These are phyloP conservation scores for Chaenodraco wilsoni DNA, from an alignment of 2,797 vertebrate species.

Conservation along the genomic window DNA sequence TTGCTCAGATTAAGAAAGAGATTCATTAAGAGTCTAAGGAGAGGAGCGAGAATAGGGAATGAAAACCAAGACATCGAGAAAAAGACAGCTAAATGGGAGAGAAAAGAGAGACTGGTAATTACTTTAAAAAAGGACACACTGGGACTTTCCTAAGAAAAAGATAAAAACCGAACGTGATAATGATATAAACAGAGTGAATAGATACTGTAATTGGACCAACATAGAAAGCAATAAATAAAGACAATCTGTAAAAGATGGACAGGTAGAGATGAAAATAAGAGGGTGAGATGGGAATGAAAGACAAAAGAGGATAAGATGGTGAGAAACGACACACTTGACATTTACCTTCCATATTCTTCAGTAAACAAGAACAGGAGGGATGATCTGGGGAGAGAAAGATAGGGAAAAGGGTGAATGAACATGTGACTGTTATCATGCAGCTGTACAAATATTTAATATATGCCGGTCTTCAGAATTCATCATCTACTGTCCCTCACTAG, in stretches of 20 bases:
- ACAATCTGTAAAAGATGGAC: neutral
- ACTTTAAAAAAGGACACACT: constrained; percentile 35
- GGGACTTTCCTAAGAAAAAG: neutral
- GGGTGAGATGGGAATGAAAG: neutral
- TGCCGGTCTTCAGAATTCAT: constrained; percentile 4
- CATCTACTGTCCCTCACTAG: neutral
- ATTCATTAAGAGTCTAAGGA: constrained; percentile 32
- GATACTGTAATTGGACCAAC: constrained; percentile 11
- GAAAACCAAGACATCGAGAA: constrained; percentile 24
- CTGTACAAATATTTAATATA: constrained; percentile 59
- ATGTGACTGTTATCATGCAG: constrained; percentile 33
- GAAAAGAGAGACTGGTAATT: constrained; percentile 25
- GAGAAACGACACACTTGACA: constrained; percentile 62
- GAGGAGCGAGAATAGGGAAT: neutral
- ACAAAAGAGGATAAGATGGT: neutral
- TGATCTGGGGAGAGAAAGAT: constrained; percentile 27
- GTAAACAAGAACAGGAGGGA: constrained; percentile 65
- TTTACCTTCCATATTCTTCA: constrained; percentile 77
- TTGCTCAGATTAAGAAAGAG: constrained; percentile 24
- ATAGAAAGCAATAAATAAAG: neutral
- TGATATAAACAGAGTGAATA: constrained; percentile 1
- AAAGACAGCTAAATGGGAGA: constrained; percentile 28
- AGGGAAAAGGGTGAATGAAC: constrained; percentile 44
- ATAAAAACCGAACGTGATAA: neutral
- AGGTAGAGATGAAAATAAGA: neutral